Evolutionary conservation across 1,140 invertebrate species (phyloP), one percentile per base, ranked within the genome.

Genomic region (Pachyrhynchus sulphureomaculatus): DNA sequence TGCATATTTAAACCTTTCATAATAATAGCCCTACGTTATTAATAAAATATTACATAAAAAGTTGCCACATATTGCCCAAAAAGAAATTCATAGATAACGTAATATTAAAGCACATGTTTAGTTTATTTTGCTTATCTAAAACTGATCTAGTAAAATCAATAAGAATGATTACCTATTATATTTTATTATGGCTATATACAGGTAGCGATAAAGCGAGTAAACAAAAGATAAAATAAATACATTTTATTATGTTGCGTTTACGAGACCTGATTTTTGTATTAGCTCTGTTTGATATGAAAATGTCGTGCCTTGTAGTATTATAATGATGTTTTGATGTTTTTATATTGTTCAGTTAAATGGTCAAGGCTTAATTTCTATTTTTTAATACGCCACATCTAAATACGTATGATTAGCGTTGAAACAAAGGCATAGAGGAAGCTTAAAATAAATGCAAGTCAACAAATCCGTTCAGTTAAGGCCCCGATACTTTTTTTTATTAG

Each of bases 91-190:
- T 26, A 48, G 55, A 58, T 58, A 56, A 56, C 53, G 15, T 44
- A 56, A 56, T 33, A 56, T 58, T 58, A 58, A 58, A 48, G 9
- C 20, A 51, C 34, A 24, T 21, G 20, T 48, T 29, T 39, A 32
- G 55, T 58, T 58, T 58, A 58, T 58, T 58, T 26, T 44, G 34
- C 23, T 58, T 58, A 58, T 61, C 48, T 61, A 12, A 34, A 34
- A 61, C n/a, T 44, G 49, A 61, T 61, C 33, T 23, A 53, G 24
- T 45, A 53, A 61, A 61, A 61, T 61, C 58, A 61, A 61, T 61
- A 61, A 61, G 58, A 61, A 53, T 53, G 58, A 61, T 61, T 47
- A 61, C 58, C 48, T 36, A 61, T 61, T 61, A 61, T 61, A 53
- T 61, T 61, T 52, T 61, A 53, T 53, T 53, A 61, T 52, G 37